These are phyloP conservation scores for Tupaia tana DNA, from an alignment of 2,113 vertebrate species.

Conservation along the genomic window DNA sequence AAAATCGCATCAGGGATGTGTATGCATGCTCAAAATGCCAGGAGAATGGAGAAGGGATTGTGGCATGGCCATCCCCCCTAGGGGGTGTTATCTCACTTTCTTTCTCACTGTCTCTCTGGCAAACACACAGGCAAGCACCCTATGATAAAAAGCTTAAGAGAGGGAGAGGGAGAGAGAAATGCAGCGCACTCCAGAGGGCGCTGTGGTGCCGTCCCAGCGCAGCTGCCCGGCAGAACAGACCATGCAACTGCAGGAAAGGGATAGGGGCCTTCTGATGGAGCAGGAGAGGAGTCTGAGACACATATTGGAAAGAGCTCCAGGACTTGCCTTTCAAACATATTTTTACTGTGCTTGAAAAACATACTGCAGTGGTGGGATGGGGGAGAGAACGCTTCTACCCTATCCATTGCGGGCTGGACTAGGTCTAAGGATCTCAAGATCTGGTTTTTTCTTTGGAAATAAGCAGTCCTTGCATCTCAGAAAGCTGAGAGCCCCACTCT, in stretches of 20 bases:
- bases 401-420: background rate
- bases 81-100: too few relatives aligned
- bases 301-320: background rate
- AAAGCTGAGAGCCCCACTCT: background rate
- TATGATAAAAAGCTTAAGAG: too few relatives aligned
- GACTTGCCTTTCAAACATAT: background rate
- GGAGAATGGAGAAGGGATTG: too few relatives aligned
- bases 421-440: background rate
- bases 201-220: background rate
- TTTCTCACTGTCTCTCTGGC: too few relatives aligned
- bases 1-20: too few relatives aligned
- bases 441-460: background rate
- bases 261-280: background rate
- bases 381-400: background rate
- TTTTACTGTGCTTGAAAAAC: background rate
- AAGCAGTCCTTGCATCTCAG: background rate
- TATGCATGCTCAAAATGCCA: too few relatives aligned
- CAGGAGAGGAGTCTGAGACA: background rate
- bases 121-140: too few relatives aligned
- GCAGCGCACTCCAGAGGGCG: too few relatives aligned
- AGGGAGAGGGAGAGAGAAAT: too few relatives aligned
- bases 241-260: background rate
- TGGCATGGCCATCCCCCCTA: too few relatives aligned
- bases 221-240: background rate
- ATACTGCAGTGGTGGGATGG: background rate